Base-by-base conservation (phyloP, 2,113 vertebrate species). In the cattle (Bos taurus) region DNA sequence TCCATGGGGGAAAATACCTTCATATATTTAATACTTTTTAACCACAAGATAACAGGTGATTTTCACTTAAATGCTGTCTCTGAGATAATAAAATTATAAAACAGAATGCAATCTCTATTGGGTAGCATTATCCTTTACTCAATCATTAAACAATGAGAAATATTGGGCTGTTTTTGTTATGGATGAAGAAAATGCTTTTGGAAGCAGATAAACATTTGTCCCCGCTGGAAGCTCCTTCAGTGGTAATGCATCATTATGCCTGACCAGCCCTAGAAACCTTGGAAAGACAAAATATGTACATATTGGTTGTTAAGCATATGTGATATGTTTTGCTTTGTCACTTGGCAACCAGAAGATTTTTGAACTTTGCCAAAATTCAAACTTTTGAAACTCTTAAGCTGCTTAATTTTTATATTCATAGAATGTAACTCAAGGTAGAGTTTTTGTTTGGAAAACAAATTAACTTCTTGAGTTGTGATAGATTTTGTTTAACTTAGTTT, bases 271-370 rank as follows among this genome's bases (percentile, higher is more conserved):
- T 98, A 98, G 98, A 99, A 99, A 99, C 99, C 98, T 98, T 98
- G 98, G 98, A 98, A 99, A 98, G 99, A 99, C 98, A 99, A 99
- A 99, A 99, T 99, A 99, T 99, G 99, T 99, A 99, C 99, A 98
- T 98, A 98, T 97, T 98, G 98, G 99, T 99, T 99, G 99, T 99
- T 99, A 99, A 99, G 99, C 98, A 98, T 98, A 98, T 98, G 98
- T 98, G 96, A 98, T 98, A 98, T 99, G 98, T 99, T 99, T 99
- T 99, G 98, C 98, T 98, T 98, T 93, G 99, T 99, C 99, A 99
- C 99, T 97, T 98, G 98, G 99, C 98, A 99, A 99, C 99, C 8
- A 97, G 97, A 98, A 98, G 96, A 98, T 98, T 99, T 99, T 98
- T 98, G 78, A 92, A 93, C 95, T 97, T 99, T 98, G 98, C 98